Conservation (phyloP, 1,140 invertebrate species). For the Microplitis mediator region DNA sequence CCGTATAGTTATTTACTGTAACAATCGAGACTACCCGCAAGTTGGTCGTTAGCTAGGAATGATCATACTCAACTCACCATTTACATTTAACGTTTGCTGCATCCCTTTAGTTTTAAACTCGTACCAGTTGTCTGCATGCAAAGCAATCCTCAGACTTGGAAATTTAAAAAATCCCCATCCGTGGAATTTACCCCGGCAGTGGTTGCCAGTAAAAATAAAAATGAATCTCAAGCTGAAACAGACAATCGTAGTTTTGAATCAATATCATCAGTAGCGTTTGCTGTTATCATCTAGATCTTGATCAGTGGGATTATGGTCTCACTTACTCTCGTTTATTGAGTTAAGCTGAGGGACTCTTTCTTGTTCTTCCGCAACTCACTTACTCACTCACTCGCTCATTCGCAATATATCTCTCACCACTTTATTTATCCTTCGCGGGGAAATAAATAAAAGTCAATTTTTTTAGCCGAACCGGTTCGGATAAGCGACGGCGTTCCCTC, state of each 20-base stretch:
- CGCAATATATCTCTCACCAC: too few relatives aligned
- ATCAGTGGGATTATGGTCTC: too few relatives aligned
- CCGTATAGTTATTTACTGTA: too few relatives aligned
- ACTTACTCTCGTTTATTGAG: too few relatives aligned
- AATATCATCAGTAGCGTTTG: neutral
- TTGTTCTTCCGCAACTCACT: neutral
- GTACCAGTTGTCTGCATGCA: neutral
- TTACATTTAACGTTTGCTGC: too few relatives aligned
- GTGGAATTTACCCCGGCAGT: neutral
- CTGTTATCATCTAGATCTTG: neutral
- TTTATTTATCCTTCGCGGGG: too few relatives aligned
- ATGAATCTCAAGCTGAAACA: conserved; percentile 14
- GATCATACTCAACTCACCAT: too few relatives aligned
- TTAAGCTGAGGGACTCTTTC: too few relatives aligned
- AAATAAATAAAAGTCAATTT: too few relatives aligned
- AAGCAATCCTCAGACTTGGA: neutral
- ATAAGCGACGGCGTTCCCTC: conserved; percentile 31
- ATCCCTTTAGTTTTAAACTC: neutral
- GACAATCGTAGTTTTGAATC: conserved; percentile 13
- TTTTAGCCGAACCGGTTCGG: conserved; percentile 37
- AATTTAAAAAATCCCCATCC: neutral
- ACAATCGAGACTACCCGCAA: too few relatives aligned
- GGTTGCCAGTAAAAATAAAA: neutral
- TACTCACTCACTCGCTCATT: neutral
- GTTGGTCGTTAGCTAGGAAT: too few relatives aligned